Percentiles rank a stretch among this genome's conserved stretches.
Conservation (phyloP, 2,797 vertebrate genomes). For the Anguilla marmorata region DNA sequence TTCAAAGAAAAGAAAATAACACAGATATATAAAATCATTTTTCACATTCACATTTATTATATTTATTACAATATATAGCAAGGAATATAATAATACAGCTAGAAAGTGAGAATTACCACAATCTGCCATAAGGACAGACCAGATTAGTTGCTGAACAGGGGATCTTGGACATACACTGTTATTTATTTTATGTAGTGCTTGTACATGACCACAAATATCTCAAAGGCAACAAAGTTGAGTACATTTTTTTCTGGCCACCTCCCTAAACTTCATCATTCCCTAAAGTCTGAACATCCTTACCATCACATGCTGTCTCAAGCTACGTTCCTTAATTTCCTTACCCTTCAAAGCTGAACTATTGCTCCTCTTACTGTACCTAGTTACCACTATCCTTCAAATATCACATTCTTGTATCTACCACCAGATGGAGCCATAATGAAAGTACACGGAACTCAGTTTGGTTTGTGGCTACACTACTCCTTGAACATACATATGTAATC, state of each 20-base stretch:
- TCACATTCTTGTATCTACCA: conserved; percentile 15
- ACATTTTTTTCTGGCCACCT: conserved; percentile 16
- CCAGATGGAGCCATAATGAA: conserved; percentile 12
- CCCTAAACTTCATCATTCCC: conserved; percentile 24
- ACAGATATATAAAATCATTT: conserved; percentile 31
- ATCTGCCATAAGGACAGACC: neutral
- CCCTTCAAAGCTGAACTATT: conserved; percentile 26
- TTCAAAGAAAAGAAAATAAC: neutral
- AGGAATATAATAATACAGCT: conserved; percentile 49
- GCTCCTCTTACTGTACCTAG: conserved; percentile 1
- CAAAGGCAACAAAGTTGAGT: neutral
- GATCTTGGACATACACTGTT: neutral
- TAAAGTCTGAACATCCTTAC: conserved; percentile 41
- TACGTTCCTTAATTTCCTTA: conserved; percentile 12
- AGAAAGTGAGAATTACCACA: conserved; percentile 36
- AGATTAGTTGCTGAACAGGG: conserved; percentile 5
- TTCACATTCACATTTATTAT: conserved; percentile 57
- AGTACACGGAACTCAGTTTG: neutral
- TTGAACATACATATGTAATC: neutral
- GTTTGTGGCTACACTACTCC: neutral
- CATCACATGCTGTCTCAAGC: conserved; percentile 25
- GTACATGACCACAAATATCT: neutral
- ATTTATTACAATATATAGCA: conserved; percentile 54
- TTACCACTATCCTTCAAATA: neutral
- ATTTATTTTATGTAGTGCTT: neutral